Percentiles rank a stretch among this genome's conserved stretches.
These are phyloP conservation scores for Micrasema minimum DNA, from an alignment of 1,140 invertebrate species.

Conservation along the genomic window DNA sequence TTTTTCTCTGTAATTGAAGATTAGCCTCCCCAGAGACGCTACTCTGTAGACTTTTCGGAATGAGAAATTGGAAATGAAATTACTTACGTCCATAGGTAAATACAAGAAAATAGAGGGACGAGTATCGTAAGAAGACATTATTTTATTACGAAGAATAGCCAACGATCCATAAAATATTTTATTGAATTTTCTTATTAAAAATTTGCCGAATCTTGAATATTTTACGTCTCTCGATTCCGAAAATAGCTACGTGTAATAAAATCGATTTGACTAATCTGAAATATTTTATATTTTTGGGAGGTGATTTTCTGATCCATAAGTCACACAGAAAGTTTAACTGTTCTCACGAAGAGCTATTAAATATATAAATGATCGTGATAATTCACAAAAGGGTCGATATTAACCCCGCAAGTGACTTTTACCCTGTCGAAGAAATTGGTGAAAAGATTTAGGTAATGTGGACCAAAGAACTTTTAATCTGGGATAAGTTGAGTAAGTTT, in stretches of 20 bases:
- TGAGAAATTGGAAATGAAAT: no score
- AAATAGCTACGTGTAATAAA: background rate
- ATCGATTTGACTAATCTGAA: slow-evolving; percentile 3
- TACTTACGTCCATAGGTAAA: no score
- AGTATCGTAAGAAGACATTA: no score
- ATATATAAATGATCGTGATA: slow-evolving; percentile 15
- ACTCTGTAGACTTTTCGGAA: no score
- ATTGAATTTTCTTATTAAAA: slow-evolving; percentile 18
- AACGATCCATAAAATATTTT: slow-evolving; percentile 14
- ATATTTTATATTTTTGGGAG: slow-evolving; percentile 11
- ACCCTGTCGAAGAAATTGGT: slow-evolving; percentile 12
- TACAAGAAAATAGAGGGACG: no score
- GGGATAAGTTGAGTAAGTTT: slow-evolving; percentile 2
- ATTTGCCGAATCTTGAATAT: background rate
- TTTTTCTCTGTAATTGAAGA: no score
- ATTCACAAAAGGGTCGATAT: slow-evolving; percentile 21
- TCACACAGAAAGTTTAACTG: slow-evolving; percentile 20
- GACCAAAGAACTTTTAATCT: slow-evolving; percentile 15
- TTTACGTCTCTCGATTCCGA: background rate
- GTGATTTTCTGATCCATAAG: slow-evolving; percentile 15
- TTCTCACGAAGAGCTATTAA: slow-evolving; percentile 21
- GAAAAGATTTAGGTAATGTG: slow-evolving; percentile 8
- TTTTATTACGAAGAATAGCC: no score
- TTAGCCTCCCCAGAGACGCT: no score
- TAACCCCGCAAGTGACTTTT: slow-evolving; percentile 24